Evolutionary conservation across 2,888 invertebrate genomes (phyloP), one percentile per base, ranked within the genome.

Genomic region (Tenthredo scrophulariae): DNA sequence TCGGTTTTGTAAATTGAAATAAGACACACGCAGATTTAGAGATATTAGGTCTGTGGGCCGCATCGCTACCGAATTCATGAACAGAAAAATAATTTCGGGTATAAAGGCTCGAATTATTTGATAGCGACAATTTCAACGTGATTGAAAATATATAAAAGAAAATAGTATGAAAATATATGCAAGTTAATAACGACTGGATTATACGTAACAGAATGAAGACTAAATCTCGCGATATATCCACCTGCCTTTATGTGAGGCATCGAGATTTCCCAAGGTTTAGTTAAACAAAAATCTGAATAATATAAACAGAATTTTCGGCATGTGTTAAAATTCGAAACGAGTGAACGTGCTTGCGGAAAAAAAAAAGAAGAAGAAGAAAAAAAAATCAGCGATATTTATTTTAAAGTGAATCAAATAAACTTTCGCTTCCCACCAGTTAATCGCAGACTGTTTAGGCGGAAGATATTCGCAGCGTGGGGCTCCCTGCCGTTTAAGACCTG

Each of bases 381-480:
- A 37, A 75, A 2, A 58, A 80, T 13, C 40, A 37, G 10, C 15
- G 1, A 13, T 80, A 80, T 80, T 80, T 80, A 80, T 58, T 62
- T 58, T 18, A 80, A 15, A 37, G 62, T 40, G 50, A 22, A 40
- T 80, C 37, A 62, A 58, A 80, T 80, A 62, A 62, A 80, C 80
- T 80, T 80, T 58, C 4, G 15, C 37, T 62, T 40, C 18, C 29
- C 22, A 40, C 22, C 80, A 37, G 80, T 80, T 40, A 37, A 80
- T 80, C 62, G 80, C 40, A 22, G 58, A 80, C 62, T 62, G 62
- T 33, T 80, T 22, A 22, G 58, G n/a, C 40, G 62, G 33, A 62
- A 77, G 77, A 80, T 80, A 80, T 80, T 62, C 80, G 80, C 58
- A 40, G 18, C 80, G 62, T 80, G 58, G 37, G 22, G 0, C 26